A percentile compares a stretch with the other conserved stretches of the same genome.
phyloP scores from a whole-genome alignment of 2,888 invertebrate genomes.

The Mystacides longicornis region DNA sequence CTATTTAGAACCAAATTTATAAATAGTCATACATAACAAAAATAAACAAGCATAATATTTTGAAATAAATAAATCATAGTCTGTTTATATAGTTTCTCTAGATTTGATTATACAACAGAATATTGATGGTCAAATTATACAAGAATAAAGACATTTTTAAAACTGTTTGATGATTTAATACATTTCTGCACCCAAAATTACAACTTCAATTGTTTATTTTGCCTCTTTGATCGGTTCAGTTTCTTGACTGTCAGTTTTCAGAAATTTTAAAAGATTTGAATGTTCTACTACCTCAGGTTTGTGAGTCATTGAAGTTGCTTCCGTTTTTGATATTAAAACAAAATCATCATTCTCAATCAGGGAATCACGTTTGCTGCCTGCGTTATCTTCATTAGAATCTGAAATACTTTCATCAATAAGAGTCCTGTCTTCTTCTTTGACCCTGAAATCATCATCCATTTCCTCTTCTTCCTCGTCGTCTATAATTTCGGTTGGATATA shows the following conservation, averaged over 20 bases:
- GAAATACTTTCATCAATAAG: slow-evolving; percentile 8
- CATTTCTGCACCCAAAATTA: neutral
- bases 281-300: slow-evolving; percentile 16
- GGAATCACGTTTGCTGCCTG: neutral
- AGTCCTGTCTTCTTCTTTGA: neutral
- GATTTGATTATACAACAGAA: no score
- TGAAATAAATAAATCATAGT: no score
- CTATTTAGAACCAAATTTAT: no score
- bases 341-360: neutral
- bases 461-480: slow-evolving; percentile 4
- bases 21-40: no score
- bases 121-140: no score
- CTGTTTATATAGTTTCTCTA: no score
- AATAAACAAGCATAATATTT: no score
- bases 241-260: slow-evolving; percentile 18
- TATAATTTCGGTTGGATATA: slow-evolving; percentile 4
- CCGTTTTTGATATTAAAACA: neutral
- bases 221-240: neutral
- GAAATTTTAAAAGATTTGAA: slow-evolving; percentile 21
- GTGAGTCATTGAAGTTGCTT: neutral
- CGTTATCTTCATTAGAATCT: neutral
- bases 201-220: neutral
- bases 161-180: no score
- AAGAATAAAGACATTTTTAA: no score
- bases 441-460: neutral